phyloP scores from a whole-genome alignment of 2,113 vertebrate species.

The Spilogale gracilis region DNA sequence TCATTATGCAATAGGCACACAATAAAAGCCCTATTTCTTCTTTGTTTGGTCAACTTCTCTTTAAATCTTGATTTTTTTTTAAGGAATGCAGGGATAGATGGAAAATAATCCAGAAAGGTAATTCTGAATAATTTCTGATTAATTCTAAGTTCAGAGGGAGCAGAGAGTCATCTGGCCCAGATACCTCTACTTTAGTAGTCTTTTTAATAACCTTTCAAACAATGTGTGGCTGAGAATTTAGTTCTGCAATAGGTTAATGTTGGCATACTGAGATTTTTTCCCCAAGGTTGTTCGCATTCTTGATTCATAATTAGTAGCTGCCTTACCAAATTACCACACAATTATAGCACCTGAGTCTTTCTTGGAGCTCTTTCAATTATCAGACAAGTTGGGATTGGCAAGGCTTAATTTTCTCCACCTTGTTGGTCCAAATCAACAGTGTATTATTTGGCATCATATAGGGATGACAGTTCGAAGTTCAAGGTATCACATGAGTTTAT shows the following conservation, averaged over 20 bases:
- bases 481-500: neutral
- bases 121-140: neutral
- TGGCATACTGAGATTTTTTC: slow-evolving; percentile 53
- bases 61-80: neutral
- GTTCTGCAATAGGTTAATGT: neutral
- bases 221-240: neutral
- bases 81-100: neutral
- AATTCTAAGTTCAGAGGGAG: neutral
- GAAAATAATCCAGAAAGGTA: neutral
- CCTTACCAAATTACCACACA: slow-evolving; percentile 56
- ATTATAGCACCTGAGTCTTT: slow-evolving; percentile 52
- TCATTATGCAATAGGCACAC: neutral
- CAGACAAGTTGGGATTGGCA: neutral
- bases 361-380: slow-evolving; percentile 60
- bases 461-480: neutral
- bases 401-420: neutral
- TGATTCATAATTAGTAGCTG: slow-evolving; percentile 67
- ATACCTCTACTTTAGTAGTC: neutral
- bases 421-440: slow-evolving; percentile 31
- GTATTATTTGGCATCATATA: neutral
- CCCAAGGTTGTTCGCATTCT: slow-evolving; percentile 34
- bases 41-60: neutral
- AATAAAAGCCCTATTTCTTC: neutral
- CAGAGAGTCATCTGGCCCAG: neutral
- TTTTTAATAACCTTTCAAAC: slow-evolving; percentile 36